Evolutionary conservation across 2,797 vertebrate genomes (phyloP).

Genomic region (Takifugu ocellatus): DNA sequence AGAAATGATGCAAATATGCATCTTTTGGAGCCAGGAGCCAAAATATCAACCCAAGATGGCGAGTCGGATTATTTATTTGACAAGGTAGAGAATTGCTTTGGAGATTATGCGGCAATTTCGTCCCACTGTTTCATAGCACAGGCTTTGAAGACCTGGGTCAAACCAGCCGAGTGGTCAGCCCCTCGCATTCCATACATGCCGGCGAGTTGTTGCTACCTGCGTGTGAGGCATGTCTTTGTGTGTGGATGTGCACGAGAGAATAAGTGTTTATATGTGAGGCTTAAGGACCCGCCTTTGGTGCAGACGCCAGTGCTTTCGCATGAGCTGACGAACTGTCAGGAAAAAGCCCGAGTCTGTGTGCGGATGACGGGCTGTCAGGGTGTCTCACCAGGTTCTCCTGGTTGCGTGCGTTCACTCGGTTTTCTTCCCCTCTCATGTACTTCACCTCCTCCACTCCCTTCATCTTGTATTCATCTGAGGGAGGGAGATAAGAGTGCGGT

Average conservation of each 20-base stretch:
- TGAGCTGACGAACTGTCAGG: conserved; percentile 49
- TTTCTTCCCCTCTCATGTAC: conserved; percentile 98
- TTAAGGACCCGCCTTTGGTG: conserved; percentile 29
- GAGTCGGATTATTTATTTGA: too few species aligned
- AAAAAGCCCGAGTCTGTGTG: conserved; percentile 32
- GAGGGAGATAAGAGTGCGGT: conserved; percentile 19
- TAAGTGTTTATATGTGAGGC: conserved; percentile 24
- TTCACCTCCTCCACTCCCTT: conserved; percentile 99
- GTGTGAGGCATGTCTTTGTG: conserved; percentile 23
- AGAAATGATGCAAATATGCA: conserved; percentile 2
- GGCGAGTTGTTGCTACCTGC: conserved; percentile 49
- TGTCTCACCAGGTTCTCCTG: conserved; percentile 97
- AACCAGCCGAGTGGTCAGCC: conserved; percentile 29
- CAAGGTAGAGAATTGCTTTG: not conserved
- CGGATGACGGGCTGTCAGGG: conserved; percentile 12
- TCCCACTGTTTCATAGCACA: not conserved
- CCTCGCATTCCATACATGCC: conserved; percentile 58
- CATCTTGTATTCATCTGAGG: conserved; percentile 96
- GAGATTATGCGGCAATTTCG: not conserved
- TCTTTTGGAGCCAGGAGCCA: too few species aligned
- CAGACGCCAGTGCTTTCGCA: conserved; percentile 42
- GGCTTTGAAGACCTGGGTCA: conserved; percentile 18
- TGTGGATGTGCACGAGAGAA: conserved; percentile 14
- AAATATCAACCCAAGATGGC: too few species aligned
- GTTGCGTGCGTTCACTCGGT: conserved; percentile 92